These are phyloP conservation scores for Daktulosphaira vitifoliae DNA, from an alignment of 1,140 invertebrate species.

Conservation along the genomic window DNA sequence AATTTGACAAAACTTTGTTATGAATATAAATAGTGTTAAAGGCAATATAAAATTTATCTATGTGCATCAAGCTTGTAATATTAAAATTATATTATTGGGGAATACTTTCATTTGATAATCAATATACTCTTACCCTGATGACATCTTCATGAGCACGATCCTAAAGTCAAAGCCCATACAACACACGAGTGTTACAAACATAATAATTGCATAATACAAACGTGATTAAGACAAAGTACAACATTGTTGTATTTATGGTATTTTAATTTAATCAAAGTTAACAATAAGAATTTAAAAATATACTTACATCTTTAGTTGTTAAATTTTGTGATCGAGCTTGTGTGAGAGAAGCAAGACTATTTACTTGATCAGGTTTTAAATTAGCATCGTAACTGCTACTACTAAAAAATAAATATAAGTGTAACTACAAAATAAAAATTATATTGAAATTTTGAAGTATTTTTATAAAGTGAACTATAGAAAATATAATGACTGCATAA, in stretches of 20 bases:
- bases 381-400: constrained; percentile 67
- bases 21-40: too few species aligned
- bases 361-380: constrained; percentile 54
- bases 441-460: too few species aligned
- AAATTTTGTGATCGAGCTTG: constrained; percentile 36
- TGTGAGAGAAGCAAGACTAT: constrained; percentile 41
- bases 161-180: constrained; percentile 30
- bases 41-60: constrained; percentile 11
- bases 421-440: too few species aligned
- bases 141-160: constrained; percentile 29
- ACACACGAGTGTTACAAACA: constrained; percentile 26
- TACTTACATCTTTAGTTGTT: constrained; percentile 30
- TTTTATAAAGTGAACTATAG: not conserved
- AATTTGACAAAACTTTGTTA: too few species aligned
- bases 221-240: too few species aligned
- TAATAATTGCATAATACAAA: constrained; percentile 21
- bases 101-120: constrained; percentile 14
- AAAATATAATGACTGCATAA: not conserved
- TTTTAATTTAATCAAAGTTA: not conserved
- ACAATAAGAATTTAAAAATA: not conserved
- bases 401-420: too few species aligned
- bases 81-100: constrained; percentile 20
- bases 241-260: too few species aligned
- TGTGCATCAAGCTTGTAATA: constrained; percentile 16
- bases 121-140: constrained; percentile 28